A percentile compares a stretch with the other conserved stretches of the same genome.
Conservation (phyloP, 2,113 vertebrate genomes). For the Peucedramus taeniatus region DNA sequence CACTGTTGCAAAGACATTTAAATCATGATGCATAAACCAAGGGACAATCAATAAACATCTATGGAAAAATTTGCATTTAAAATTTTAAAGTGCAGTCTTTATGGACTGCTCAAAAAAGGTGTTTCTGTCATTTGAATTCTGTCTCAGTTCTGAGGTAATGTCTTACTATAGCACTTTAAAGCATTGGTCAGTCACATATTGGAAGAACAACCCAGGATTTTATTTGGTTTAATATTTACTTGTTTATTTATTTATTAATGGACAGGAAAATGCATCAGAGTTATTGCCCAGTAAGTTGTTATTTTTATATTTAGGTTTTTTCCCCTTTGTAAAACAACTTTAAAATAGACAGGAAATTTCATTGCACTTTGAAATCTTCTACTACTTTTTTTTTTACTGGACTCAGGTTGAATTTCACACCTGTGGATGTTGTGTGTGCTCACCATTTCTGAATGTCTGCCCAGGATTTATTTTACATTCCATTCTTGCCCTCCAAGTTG, state of each 20-base stretch:
- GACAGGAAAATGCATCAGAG: neutral
- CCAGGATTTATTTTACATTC: neutral
- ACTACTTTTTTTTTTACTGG: neutral
- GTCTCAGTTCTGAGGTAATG: neutral
- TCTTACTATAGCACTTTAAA: neutral
- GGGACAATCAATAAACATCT: neutral
- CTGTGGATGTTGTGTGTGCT: neutral
- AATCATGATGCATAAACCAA: conserved; percentile 14
- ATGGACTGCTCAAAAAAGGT: neutral
- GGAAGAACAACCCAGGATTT: neutral
- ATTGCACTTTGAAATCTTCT: neutral
- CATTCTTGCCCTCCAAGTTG: neutral
- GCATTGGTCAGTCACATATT: neutral
- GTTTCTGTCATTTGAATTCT: neutral
- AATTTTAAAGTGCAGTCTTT: neutral
- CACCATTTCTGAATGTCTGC: neutral
- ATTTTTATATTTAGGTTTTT: neutral
- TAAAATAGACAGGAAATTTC: neutral
- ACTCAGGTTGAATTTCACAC: neutral
- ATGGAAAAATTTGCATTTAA: neutral
- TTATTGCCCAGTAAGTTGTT: neutral
- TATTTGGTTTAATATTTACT: neutral
- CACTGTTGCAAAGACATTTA: neutral
- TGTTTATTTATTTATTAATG: neutral
- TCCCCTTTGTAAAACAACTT: neutral